phyloP scores from a whole-genome alignment of 2,888 invertebrate genomes.

The Orthosia gothica region DNA sequence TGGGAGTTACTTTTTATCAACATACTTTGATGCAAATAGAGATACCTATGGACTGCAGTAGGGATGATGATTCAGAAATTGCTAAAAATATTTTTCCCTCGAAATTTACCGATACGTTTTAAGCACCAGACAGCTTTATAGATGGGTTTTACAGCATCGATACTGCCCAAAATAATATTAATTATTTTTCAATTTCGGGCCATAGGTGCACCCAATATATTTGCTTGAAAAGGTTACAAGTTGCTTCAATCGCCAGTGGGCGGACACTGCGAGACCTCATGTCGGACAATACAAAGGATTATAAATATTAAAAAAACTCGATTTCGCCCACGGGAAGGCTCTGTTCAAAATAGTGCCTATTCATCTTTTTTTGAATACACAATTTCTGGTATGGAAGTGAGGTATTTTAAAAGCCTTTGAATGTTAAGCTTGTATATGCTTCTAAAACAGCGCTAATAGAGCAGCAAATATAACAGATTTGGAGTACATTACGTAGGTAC shows the following conservation, averaged over 20 bases:
- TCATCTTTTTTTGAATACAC: constrained; percentile 15
- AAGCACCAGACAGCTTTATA: not conserved
- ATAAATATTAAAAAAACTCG: constrained; percentile 6
- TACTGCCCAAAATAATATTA: constrained; percentile 1
- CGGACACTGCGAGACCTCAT: constrained; percentile 25
- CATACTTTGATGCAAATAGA: too few relatives aligned
- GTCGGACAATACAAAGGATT: constrained; percentile 31
- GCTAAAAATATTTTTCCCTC: not conserved
- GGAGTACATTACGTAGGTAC: not conserved
- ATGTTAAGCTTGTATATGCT: not conserved
- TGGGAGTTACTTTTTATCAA: too few relatives aligned
- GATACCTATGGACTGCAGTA: too few relatives aligned
- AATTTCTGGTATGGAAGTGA: not conserved
- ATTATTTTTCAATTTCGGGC: constrained; percentile 2
- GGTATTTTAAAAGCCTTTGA: constrained; percentile 1
- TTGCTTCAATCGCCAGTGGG: constrained; percentile 22
- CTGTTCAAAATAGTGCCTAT: constrained; percentile 7
- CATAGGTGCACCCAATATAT: constrained; percentile 2
- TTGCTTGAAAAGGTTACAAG: constrained; percentile 28
- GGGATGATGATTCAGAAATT: not conserved
- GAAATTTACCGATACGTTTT: not conserved
- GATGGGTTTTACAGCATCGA: not conserved
- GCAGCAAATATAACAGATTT: not conserved
- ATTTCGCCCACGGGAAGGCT: constrained; percentile 12
- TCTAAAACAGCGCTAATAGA: not conserved